Evolutionary conservation across 2,888 invertebrate species (phyloP).

Genomic region (Petrolisthes manimaculis): DNA sequence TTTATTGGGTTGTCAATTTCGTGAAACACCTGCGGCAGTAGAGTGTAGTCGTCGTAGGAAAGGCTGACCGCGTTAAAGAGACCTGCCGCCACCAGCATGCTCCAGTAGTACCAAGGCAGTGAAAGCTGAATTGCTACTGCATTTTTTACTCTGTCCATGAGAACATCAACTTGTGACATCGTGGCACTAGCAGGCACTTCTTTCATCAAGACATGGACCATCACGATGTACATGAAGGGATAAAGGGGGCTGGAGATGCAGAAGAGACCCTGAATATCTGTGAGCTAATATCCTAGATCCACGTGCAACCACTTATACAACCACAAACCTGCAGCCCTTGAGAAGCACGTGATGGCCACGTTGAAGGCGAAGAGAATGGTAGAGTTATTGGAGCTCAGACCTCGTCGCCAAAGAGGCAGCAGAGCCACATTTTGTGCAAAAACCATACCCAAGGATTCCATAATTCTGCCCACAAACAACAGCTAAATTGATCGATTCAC

Average conservation of each 20-base stretch:
- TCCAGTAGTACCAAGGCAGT: conserved; percentile 23
- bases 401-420: conserved; percentile 1
- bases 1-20: conserved; percentile 20
- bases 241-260: neutral
- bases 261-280: neutral
- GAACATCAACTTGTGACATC: too few relatives aligned
- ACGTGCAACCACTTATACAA: conserved; percentile 6
- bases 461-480: neutral
- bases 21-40: conserved; percentile 20
- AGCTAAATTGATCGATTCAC: neutral
- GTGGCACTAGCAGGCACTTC: neutral
- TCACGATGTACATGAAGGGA: neutral
- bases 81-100: conserved; percentile 15
- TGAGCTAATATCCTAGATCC: neutral
- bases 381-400: neutral
- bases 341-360: conserved; percentile 4
- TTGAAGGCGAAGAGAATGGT: conserved; percentile 6
- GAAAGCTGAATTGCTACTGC: neutral
- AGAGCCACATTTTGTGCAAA: conserved; percentile 23
- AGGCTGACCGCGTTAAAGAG: conserved; percentile 25
- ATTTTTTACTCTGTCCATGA: neutral
- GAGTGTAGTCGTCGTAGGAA: neutral
- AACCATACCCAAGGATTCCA: neutral
- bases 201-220: neutral
- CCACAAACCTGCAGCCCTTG: neutral